Conservation (phyloP, 2,797 vertebrate species). For the Poeciliopsis presidionis region DNA sequence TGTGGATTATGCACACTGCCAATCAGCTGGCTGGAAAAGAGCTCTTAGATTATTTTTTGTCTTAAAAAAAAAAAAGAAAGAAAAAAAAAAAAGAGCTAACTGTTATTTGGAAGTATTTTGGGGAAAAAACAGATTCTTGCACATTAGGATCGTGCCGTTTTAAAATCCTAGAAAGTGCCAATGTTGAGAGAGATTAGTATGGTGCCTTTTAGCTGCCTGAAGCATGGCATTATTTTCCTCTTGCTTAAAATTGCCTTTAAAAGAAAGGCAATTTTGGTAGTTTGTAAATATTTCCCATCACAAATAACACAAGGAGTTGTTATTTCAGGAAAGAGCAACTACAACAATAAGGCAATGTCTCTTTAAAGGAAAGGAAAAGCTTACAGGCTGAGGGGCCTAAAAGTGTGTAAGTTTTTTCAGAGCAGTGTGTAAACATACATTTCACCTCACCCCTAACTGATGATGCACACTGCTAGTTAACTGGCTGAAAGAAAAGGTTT, state of each 20-base stretch:
- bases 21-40: not conserved
- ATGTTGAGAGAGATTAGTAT: not conserved
- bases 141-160: too few relatives aligned
- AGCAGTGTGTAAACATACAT: not conserved
- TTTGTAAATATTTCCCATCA: not conserved
- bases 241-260: too few relatives aligned
- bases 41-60: not conserved
- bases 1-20: not conserved
- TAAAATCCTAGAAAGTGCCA: not conserved
- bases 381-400: too few relatives aligned
- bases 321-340: not conserved
- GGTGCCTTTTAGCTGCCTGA: not conserved
- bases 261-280: not conserved
- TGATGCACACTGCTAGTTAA: not conserved
- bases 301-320: not conserved
- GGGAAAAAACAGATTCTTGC: not conserved
- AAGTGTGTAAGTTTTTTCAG: too few relatives aligned
- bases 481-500: not conserved
- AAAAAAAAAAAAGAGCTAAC: too few relatives aligned
- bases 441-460: not conserved
- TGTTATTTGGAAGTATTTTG: not conserved
- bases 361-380: too few relatives aligned
- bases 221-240: not conserved
- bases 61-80: not conserved
- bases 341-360: too few relatives aligned